Evolutionary conservation across 2,797 vertebrate species (phyloP), one percentile per base, ranked within the genome.

Genomic region (Myioborus melanocephalus): DNA sequence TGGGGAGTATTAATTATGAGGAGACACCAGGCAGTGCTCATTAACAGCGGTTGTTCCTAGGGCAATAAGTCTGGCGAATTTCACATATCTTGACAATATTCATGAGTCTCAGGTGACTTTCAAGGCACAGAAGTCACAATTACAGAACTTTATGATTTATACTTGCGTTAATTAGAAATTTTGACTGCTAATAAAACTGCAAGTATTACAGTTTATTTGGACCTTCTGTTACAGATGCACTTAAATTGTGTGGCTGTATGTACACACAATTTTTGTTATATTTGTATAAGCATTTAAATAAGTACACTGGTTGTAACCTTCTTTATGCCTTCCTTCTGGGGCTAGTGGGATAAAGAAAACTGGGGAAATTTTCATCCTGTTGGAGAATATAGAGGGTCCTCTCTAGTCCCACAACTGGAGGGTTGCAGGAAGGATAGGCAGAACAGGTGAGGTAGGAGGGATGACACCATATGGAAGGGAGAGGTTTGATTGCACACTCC

Each of bases 351-450:
- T 69, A 14, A 75, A 87, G 28, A 65, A 82, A 71, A 57, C 1
- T 5, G 7, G 6, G 8, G 2, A 65, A 82, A 69, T 69, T 85
- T 37, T 80, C 17, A 12, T 63, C 3, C 8, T 6, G 1, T 4
- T 50, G 17, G 23, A 44, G 46, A 72, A 68, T 7, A 66, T 2
- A 75, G 19, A 56, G 5, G 28, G 12, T 21, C 9, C 12, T 73
- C 14, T 57, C 26, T 12, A 39, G 30, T 28, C 12, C 22, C 43
- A 26, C 0, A 0, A 3, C 2, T 32, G 10, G 34, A 68, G 49
- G 8, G 9, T 27, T 66, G 12, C 37, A 50, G 24, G 70, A 66
- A 34, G 6, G 19, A 66, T 17, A 23, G 56, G 15, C 30, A 81
- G 19, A 16, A 32, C 5, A 83, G 41, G 28, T 2, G 8, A 60